Percentiles rank a stretch among this genome's conserved stretches.
These are phyloP conservation scores for Apodemus sylvaticus DNA, from an alignment of 2,113 vertebrate genomes.

Conservation along the genomic window DNA sequence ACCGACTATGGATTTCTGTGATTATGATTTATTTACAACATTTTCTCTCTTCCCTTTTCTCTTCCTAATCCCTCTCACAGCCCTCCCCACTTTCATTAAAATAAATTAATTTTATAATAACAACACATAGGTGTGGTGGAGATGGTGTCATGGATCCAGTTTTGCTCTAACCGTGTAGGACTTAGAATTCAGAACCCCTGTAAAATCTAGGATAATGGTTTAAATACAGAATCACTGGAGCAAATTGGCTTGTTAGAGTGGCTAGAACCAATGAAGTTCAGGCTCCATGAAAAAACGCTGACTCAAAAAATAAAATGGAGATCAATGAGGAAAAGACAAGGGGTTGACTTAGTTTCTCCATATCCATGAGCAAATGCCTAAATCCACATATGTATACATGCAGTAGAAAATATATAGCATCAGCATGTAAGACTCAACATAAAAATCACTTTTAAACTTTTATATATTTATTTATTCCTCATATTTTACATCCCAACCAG, in stretches of 20 bases:
- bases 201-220: neutral
- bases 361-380: neutral
- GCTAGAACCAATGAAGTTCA: neutral
- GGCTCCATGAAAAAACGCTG: neutral
- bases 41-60: neutral
- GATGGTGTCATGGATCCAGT: neutral
- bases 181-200: neutral
- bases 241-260: neutral
- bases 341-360: neutral
- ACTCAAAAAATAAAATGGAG: neutral
- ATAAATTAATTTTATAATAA: neutral
- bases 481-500: neutral
- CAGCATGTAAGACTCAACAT: neutral
- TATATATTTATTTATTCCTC: neutral
- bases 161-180: neutral
- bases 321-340: neutral
- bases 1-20: too few species aligned
- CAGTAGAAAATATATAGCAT: neutral
- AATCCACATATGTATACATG: too few species aligned
- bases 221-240: neutral
- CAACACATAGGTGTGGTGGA: neutral
- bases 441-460: neutral
- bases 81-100: neutral
- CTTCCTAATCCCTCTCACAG: neutral
- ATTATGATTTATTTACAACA: neutral